These are phyloP conservation scores for Lomographa bimaculata DNA, from an alignment of 2,888 invertebrate genomes.

Conservation along the genomic window DNA sequence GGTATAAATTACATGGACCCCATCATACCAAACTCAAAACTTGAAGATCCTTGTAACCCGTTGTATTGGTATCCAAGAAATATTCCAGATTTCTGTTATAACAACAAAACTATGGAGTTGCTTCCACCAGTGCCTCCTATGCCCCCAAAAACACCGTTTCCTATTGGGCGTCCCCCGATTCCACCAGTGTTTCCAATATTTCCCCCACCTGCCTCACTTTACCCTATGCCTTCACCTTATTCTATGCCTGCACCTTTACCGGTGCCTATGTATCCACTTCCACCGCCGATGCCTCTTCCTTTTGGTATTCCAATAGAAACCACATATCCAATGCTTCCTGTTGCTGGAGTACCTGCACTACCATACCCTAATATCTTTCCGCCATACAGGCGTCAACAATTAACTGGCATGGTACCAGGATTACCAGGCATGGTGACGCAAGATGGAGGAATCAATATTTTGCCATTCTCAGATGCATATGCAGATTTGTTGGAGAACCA, in stretches of 20 bases:
- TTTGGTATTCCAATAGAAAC: constrained; percentile 42
- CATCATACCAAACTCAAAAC: no score
- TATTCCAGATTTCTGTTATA: constrained; percentile 45
- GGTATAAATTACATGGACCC: constrained; percentile 53
- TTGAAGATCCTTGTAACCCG: constrained; percentile 62
- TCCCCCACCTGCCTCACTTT: not conserved
- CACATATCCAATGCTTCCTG: constrained; percentile 39
- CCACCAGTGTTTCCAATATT: not conserved
- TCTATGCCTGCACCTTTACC: constrained; percentile 17
- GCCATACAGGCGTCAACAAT: constrained; percentile 22
- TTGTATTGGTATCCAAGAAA: constrained; percentile 63
- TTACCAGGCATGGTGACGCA: constrained; percentile 57
- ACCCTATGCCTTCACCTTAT: constrained; percentile 13
- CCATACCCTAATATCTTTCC: constrained; percentile 18
- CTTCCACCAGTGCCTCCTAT: no score
- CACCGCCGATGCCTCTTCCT: constrained; percentile 32
- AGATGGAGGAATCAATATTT: constrained; percentile 67
- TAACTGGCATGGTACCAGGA: constrained; percentile 59
- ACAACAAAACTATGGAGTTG: no score
- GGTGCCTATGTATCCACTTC: constrained; percentile 19
- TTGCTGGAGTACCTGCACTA: constrained; percentile 29
- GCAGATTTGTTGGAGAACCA: constrained; percentile 62
- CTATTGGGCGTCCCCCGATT: no score
- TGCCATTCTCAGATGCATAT: constrained; percentile 70
- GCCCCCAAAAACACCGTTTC: no score